A percentile compares a stretch with the other conserved stretches of the same genome.
Conservation (phyloP, 2,888 invertebrate genomes). For the Phortica magna region DNA sequence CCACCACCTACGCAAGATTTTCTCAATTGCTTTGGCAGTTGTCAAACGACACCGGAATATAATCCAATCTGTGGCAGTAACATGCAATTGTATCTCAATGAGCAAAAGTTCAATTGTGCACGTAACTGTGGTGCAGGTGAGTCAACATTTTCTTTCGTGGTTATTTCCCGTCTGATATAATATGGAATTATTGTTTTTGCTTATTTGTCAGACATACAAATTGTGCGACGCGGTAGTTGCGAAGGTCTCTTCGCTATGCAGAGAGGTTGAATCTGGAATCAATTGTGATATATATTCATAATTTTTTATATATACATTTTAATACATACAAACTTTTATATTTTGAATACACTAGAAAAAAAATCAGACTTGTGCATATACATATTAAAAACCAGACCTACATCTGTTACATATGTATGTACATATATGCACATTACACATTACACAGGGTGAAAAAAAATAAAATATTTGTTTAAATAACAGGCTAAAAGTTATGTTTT, state of each 20-base stretch:
- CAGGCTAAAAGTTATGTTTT: too few species aligned
- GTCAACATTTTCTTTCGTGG: slow-evolving; percentile 39
- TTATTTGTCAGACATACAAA: slow-evolving; percentile 63
- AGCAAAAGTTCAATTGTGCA: slow-evolving; percentile 75
- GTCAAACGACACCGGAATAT: slow-evolving; percentile 75
- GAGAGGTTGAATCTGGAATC: slow-evolving; percentile 59
- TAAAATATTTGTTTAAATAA: too few species aligned
- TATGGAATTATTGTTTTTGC: slow-evolving; percentile 10
- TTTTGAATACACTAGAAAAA: background rate
- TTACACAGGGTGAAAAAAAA: too few species aligned
- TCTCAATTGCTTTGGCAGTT: slow-evolving; percentile 67
- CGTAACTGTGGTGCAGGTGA: slow-evolving; percentile 74
- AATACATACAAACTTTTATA: background rate
- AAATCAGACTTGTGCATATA: background rate
- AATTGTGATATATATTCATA: slow-evolving; percentile 18
- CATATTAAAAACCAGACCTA: background rate
- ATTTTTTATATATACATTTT: background rate
- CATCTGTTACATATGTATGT: background rate
- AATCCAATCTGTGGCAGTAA: slow-evolving; percentile 77
- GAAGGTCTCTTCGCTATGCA: slow-evolving; percentile 70
- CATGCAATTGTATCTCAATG: slow-evolving; percentile 69
- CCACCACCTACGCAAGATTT: slow-evolving; percentile 62
- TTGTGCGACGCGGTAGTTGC: slow-evolving; percentile 73
- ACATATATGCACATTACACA: too few species aligned
- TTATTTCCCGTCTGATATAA: background rate